Percentiles rank a stretch among this genome's conserved stretches.
Evolutionary conservation across 2,888 invertebrate genomes (phyloP).

Genomic region (Andricus quercusramuli): DNA sequence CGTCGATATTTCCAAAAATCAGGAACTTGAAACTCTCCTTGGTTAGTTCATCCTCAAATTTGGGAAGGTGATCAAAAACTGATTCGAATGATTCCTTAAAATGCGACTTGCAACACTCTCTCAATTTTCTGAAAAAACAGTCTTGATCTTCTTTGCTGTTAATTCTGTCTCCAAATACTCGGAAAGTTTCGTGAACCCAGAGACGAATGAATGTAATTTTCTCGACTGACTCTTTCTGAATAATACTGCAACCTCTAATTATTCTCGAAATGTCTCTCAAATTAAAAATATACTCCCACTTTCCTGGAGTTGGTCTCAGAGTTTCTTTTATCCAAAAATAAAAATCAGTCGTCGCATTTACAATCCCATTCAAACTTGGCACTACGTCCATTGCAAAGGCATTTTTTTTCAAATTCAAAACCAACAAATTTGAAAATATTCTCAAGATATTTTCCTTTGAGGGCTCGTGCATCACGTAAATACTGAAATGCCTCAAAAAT

Average conservation of each 20-base stretch:
- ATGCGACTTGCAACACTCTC: slow-evolving; percentile 77
- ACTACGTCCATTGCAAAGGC: slow-evolving; percentile 80
- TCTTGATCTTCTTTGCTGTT: slow-evolving; percentile 78
- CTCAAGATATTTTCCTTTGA: slow-evolving; percentile 81
- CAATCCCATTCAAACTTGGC: slow-evolving; percentile 79
- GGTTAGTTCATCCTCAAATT: slow-evolving; percentile 68
- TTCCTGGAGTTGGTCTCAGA: slow-evolving; percentile 82
- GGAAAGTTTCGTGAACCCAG: slow-evolving; percentile 84
- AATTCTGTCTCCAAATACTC: slow-evolving; percentile 83
- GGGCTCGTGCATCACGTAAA: slow-evolving; percentile 82
- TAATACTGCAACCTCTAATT: slow-evolving; percentile 81
- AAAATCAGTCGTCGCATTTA: slow-evolving; percentile 82
- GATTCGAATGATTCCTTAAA: slow-evolving; percentile 83
- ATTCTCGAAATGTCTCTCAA: slow-evolving; percentile 83
- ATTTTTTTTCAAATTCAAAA: slow-evolving; percentile 80
- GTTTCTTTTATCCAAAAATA: slow-evolving; percentile 79
- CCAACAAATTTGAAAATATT: slow-evolving; percentile 82
- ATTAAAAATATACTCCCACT: slow-evolving; percentile 84
- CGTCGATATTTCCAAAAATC: slow-evolving; percentile 81
- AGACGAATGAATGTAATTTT: slow-evolving; percentile 81
- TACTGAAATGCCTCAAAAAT: slow-evolving; percentile 83
- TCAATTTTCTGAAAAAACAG: slow-evolving; percentile 80
- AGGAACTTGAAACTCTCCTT: slow-evolving; percentile 78
- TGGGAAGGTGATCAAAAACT: slow-evolving; percentile 80
- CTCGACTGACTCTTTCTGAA: slow-evolving; percentile 82